Base-by-base conservation (phyloP, 2,888 invertebrate species). In the Antheraea assamensis region DNA sequence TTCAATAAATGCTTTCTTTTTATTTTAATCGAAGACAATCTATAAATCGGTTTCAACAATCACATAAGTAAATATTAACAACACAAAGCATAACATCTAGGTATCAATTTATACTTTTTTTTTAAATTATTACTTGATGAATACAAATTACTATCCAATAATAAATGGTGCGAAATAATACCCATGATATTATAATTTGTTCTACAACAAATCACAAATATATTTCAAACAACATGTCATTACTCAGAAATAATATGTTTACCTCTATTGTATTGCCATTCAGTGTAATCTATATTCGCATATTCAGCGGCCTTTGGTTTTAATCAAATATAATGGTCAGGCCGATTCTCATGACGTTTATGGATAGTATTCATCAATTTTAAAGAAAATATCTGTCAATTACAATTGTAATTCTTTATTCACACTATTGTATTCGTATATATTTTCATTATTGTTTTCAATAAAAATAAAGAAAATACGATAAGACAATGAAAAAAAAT, bases 181-280 rank as follows among this genome's bases (percentile, higher is more conserved):
- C 8, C 7, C n/a, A 24, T 10, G n/a, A 24, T 10, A 58, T 24
- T 58, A 13, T 58, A 8, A 58, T 24, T 58, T 58, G 24, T 24
- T 58, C 58, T 24, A 58, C 24, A 58, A 4, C 5, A 55, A 55
- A 4, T 55, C 55, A 21, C n/a, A 55, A 21, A 55, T 55, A 24
- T 58, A 8, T 24, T 10, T 13, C 13, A 58, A 58, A 58, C 24
- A 58, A 55, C n/a, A 55, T n/a, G 30, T 15, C 2, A 64, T 64
- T 64, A 64, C 30, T 30, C 31, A 66, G 24, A 58, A 66, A 66
- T 21, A 30, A 31, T 66, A 30, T 24, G 5, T 66, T 30, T 64
- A 64, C 64, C 64, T 64, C 30, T 15, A 64, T 61, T n/a, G 27
- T 17, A 66, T 19, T 66, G 66, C 30, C 66, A 31, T 66, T 66